Evolutionary conservation across 2,797 vertebrate species (phyloP), one percentile per base, ranked within the genome.

Genomic region (Enteromius trimaculatus): DNA sequence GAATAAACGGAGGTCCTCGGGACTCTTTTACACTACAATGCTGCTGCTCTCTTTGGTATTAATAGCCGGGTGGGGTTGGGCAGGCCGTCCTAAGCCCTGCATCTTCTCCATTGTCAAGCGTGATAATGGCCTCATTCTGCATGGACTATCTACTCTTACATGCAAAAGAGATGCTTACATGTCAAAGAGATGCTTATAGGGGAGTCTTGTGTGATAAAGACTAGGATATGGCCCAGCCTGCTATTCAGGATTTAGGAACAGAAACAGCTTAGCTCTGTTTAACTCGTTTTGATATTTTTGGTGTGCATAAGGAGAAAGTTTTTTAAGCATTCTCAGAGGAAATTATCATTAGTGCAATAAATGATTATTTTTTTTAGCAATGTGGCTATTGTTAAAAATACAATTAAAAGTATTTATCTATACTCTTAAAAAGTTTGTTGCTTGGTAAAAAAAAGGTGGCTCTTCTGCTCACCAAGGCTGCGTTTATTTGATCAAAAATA

Each of bases 91-190:
- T 44, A 65, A 69, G 77, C 66, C 60, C 77, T 72, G 70, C 29
- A 39, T 58, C 76, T 82, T 85, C 77, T 70, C 66, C 62, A 84
- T 77, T 86, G 82, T 88, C 69, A 78, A 75, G 75, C 39, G 76
- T 79, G 80, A 87, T 83, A 88, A 87, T 76, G 80, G 77, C 68
- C 77, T 83, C 82, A 26, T 64, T 82, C 66, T 80, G 82, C 70
- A 62, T 72, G 74, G n/a, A 76, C 53, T 68, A 65, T 69, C 62
- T 39, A 7, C 65, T 81, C 77, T 78, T 80, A 31, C 69, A 71
- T 81, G 74, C 65, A 44, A 82, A 82, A 76, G 62, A 31, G 60
- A 29, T 16, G 44, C 68, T 77, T 64, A 23, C 79, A 76, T 82
- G 23, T 83, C 51, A 83, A 79, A 79, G 81, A 79, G 78, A 75